These are phyloP conservation scores for Philereme vetulata DNA, from an alignment of 2,888 invertebrate genomes.

Conservation along the genomic window DNA sequence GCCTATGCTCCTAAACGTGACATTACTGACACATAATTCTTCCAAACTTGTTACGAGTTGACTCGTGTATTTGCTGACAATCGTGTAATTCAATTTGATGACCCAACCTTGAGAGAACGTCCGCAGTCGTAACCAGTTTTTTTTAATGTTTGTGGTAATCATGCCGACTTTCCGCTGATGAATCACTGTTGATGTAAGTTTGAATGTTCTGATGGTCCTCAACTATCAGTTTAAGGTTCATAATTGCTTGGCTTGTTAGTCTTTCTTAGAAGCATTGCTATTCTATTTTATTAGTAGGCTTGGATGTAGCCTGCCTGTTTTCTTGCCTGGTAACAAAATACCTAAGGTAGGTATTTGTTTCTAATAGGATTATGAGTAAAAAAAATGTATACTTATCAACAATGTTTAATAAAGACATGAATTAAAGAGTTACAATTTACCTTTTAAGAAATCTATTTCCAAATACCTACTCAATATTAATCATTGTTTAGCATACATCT, in stretches of 20 bases:
- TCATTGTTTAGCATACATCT: too few species aligned
- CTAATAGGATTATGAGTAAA: too few species aligned
- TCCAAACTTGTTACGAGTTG: constrained; percentile 19
- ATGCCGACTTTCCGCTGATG: constrained; percentile 57
- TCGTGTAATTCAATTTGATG: constrained; percentile 40
- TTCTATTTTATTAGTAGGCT: neutral
- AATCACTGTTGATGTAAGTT: constrained; percentile 48
- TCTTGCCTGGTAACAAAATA: too few species aligned
- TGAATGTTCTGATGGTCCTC: neutral
- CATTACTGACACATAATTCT: constrained; percentile 34
- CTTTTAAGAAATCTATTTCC: too few species aligned
- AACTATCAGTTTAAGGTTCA: neutral
- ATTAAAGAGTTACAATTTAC: too few species aligned
- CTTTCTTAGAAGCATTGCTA: constrained; percentile 3
- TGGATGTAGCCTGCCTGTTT: too few species aligned
- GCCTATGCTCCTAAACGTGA: constrained; percentile 64
- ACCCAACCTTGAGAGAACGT: constrained; percentile 50
- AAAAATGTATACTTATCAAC: too few species aligned
- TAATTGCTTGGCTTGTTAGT: constrained; percentile 3
- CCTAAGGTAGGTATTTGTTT: too few species aligned
- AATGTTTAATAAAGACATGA: too few species aligned
- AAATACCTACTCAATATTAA: too few species aligned
- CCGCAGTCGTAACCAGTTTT: constrained; percentile 49
- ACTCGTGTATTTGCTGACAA: constrained; percentile 12
- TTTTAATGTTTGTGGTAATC: constrained; percentile 32